phyloP scores from a whole-genome alignment of 1,140 invertebrate species.

The Aphis craccivora region DNA sequence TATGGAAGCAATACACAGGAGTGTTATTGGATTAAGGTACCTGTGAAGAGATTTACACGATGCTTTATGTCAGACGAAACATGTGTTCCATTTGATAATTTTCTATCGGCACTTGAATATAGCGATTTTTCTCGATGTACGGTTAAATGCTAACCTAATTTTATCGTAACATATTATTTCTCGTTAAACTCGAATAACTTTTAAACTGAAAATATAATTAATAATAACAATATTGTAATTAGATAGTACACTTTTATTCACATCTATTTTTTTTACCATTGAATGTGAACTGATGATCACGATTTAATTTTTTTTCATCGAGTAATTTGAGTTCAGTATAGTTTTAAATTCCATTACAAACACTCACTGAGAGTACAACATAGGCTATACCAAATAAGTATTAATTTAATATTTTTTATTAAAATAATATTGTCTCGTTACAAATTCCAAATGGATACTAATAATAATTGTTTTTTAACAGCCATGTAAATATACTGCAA shows the following conservation, averaged over 20 bases:
- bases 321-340: not conserved
- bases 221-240: not conserved
- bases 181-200: not conserved
- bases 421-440: not conserved
- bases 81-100: not conserved
- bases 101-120: not conserved
- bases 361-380: not conserved
- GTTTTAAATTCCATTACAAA: not conserved
- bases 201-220: constrained; percentile 6
- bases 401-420: not conserved
- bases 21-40: constrained; percentile 17
- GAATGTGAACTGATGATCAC: not conserved
- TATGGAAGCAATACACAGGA: not conserved
- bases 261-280: not conserved
- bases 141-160: not conserved
- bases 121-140: not conserved
- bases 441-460: not conserved
- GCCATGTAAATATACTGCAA: not conserved
- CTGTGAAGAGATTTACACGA: not conserved
- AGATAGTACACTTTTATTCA: not conserved
- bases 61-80: not conserved
- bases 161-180: not conserved
- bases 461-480: constrained; percentile 8
- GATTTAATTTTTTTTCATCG: not conserved
- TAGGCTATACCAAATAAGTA: not conserved